Percentiles rank a stretch among this genome's conserved stretches.
Conservation (phyloP, 2,113 vertebrate genomes). For the Perca flavescens region DNA sequence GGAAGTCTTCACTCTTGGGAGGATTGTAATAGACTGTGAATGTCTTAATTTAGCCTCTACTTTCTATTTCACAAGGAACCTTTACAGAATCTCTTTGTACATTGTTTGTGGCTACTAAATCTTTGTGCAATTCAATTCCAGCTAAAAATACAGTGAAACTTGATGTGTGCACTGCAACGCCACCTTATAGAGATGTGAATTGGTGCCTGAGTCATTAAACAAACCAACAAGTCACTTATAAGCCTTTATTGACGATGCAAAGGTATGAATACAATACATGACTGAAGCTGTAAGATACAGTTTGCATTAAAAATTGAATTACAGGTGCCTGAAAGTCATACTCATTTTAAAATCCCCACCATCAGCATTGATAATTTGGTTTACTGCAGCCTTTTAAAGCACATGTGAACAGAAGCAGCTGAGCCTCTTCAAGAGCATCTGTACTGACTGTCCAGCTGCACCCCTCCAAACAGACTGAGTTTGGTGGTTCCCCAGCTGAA, state of each 20-base stretch:
- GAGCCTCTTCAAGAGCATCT: conserved; percentile 79
- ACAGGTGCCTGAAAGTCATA: conserved; percentile 13
- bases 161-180: background rate
- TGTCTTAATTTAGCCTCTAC: conserved; percentile 15
- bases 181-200: background rate
- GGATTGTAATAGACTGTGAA: conserved; percentile 11
- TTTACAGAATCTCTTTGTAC: conserved; percentile 28
- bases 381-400: conserved; percentile 26
- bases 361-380: conserved; percentile 18
- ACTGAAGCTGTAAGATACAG: background rate
- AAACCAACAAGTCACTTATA: conserved; percentile 18
- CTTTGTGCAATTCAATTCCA: background rate
- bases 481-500: conserved; percentile 86
- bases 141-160: background rate
- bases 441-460: conserved; percentile 84
- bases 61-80: conserved; percentile 9
- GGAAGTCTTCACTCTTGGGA: conserved; percentile 55
- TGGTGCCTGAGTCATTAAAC: conserved; percentile 12
- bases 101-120: background rate
- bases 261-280: conserved; percentile 45
- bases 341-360: background rate
- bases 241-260: conserved; percentile 67
- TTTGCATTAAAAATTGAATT: conserved; percentile 34
- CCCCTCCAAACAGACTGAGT: conserved; percentile 84
- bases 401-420: background rate